These are phyloP conservation scores for Corynorhinus townsendii DNA, from an alignment of 2,113 vertebrate species.

Conservation along the genomic window DNA sequence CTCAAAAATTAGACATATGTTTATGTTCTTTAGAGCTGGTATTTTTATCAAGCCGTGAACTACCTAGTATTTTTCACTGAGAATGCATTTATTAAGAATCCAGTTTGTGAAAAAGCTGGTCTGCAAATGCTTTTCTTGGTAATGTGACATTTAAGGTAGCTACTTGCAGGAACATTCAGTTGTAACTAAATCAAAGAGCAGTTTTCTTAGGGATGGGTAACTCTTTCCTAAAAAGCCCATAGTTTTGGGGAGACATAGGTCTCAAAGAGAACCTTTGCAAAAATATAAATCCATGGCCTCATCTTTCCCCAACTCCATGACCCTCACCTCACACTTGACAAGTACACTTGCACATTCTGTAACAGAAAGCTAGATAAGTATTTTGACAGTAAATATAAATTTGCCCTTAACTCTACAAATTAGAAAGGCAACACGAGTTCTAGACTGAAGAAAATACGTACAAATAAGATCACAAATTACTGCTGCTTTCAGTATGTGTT, in stretches of 20 bases:
- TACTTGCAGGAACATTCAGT: not conserved
- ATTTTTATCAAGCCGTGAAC: not conserved
- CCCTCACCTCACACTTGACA: not conserved
- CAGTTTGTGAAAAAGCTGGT: not conserved
- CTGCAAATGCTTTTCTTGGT: not conserved
- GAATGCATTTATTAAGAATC: not conserved
- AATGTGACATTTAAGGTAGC: not conserved
- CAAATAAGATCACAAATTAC: slow-evolving; percentile 7
- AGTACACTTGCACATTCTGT: not conserved
- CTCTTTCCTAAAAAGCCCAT: not conserved
- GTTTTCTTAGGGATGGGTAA: not conserved
- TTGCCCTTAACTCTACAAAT: not conserved
- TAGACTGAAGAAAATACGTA: slow-evolving; percentile 20
- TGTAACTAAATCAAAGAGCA: not conserved
- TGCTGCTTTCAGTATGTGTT: slow-evolving; percentile 27
- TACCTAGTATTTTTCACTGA: not conserved
- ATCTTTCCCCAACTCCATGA: not conserved
- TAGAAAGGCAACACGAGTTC: not conserved
- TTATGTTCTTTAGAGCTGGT: not conserved
- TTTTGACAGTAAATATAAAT: slow-evolving; percentile 34
- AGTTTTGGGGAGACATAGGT: not conserved
- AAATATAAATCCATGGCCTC: not conserved
- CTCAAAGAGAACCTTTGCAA: not conserved
- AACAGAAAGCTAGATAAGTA: not conserved
- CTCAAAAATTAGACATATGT: not conserved